Percentiles rank a stretch among this genome's conserved stretches.
phyloP scores from a whole-genome alignment of 1,140 invertebrate species.

The Diachasma alloeum region DNA sequence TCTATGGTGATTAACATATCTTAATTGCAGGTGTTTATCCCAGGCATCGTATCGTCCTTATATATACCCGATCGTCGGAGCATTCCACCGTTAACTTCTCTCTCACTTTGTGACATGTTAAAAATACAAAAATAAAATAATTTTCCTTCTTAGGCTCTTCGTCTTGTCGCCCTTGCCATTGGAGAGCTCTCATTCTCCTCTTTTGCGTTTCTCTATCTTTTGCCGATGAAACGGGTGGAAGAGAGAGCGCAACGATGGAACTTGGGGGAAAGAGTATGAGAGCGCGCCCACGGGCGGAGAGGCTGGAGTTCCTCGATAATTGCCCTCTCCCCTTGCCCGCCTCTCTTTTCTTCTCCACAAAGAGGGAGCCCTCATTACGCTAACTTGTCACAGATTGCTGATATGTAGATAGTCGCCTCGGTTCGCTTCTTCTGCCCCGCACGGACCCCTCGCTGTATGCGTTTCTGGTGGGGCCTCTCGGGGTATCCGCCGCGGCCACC shows the following conservation, averaged over 20 bases:
- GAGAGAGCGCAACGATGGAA: neutral
- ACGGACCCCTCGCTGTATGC: too few relatives aligned
- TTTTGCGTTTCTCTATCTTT: constrained; percentile 36
- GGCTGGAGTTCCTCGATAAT: constrained; percentile 45
- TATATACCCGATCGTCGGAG: constrained; percentile 34
- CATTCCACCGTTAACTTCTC: constrained; percentile 30
- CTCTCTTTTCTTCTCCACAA: constrained; percentile 38
- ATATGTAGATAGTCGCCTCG: constrained; percentile 47
- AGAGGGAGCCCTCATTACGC: constrained; percentile 55
- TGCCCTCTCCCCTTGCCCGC: constrained; percentile 32
- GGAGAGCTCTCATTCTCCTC: constrained; percentile 24
- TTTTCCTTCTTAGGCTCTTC: constrained; percentile 7
- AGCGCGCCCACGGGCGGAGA: constrained; percentile 34
- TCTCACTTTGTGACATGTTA: constrained; percentile 11
- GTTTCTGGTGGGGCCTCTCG: too few relatives aligned
- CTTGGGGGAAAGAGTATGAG: neutral
- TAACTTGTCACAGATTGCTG: constrained; percentile 56
- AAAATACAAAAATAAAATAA: neutral
- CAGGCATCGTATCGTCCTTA: constrained; percentile 34
- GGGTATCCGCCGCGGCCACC: neutral
- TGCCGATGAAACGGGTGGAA: neutral
- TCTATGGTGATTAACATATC: constrained; percentile 55
- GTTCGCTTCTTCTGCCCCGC: constrained; percentile 30
- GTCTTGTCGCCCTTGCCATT: constrained; percentile 7
- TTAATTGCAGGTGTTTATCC: constrained; percentile 57